Percentiles rank a stretch among this genome's conserved stretches.
These are phyloP conservation scores for Triplophysa yarkandensis DNA, from an alignment of 2,797 vertebrate species.

Conservation along the genomic window DNA sequence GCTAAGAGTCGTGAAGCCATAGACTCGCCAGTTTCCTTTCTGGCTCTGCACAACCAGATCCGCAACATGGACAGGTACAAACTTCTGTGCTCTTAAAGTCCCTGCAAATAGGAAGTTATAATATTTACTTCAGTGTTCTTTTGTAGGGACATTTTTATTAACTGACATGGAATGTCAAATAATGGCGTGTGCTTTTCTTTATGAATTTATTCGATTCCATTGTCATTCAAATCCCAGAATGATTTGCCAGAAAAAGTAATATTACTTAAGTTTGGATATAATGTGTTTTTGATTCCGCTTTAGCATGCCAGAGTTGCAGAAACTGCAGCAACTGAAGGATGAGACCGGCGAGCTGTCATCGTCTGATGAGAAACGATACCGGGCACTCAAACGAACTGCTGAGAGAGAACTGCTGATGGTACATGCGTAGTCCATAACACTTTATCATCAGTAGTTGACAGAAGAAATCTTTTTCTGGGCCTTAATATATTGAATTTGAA, in stretches of 20 bases:
- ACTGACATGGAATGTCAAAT: too few species aligned
- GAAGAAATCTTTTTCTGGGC: neutral
- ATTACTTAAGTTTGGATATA: neutral
- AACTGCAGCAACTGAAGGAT: conserved; percentile 98
- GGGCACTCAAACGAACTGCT: conserved; percentile 92
- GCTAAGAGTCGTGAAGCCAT: conserved; percentile 98
- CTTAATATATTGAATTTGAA: too few species aligned
- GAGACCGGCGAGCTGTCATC: conserved; percentile 97
- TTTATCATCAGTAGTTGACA: neutral
- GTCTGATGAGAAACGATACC: conserved; percentile 95
- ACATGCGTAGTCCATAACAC: conserved; percentile 4
- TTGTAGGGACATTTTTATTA: too few species aligned
- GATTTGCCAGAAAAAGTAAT: neutral
- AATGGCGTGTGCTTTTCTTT: too few species aligned
- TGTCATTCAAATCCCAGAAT: neutral
- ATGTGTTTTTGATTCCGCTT: conserved; percentile 6
- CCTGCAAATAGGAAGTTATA: too few species aligned
- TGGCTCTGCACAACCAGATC: conserved; percentile 98
- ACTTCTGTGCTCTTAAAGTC: neutral
- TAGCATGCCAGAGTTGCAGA: conserved; percentile 99
- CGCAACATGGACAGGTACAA: conserved; percentile 97
- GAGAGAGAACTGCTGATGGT: conserved; percentile 98
- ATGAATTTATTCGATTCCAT: too few species aligned
- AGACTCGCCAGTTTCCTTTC: conserved; percentile 95
- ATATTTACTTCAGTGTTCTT: too few species aligned